A percentile compares a stretch with the other conserved stretches of the same genome.
Conservation (phyloP, 2,113 vertebrate genomes). For the Ariopsis seemanni region DNA sequence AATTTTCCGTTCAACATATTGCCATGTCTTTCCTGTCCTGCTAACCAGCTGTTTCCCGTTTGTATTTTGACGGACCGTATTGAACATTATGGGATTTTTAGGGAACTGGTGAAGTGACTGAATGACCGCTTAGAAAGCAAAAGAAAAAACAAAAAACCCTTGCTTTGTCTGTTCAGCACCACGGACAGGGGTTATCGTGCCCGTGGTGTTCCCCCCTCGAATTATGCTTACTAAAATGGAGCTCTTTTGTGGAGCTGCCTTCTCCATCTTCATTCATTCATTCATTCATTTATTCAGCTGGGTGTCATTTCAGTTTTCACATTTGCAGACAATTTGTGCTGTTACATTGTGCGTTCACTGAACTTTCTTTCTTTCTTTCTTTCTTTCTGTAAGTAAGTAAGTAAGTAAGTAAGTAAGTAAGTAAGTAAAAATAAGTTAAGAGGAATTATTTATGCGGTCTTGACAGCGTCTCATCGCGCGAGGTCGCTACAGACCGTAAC, state of each 20-base stretch:
- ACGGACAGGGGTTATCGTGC: not conserved
- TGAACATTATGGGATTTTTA: not conserved
- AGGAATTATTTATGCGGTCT: not conserved
- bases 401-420: too few species aligned
- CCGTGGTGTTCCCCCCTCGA: not conserved
- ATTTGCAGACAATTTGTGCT: not conserved
- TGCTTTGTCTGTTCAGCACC: conserved; percentile 19
- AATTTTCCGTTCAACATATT: not conserved
- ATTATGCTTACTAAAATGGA: not conserved
- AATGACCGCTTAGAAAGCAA: not conserved
- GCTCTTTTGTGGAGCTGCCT: not conserved
- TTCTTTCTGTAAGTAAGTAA: not conserved
- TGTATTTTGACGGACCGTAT: not conserved
- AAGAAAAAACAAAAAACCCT: not conserved
- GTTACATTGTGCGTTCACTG: not conserved
- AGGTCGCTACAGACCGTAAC: conserved; percentile 41
- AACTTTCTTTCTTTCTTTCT: not conserved
- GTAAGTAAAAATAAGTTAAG: not conserved
- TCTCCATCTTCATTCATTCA: not conserved
- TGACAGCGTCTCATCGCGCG: not conserved
- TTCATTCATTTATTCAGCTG: too few species aligned
- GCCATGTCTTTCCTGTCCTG: not conserved
- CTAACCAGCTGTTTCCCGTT: not conserved
- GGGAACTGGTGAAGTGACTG: too few species aligned
- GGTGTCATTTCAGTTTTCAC: too few species aligned